Conservation (phyloP, 2,888 invertebrate genomes). For the Stenchaetothrips biformis region DNA sequence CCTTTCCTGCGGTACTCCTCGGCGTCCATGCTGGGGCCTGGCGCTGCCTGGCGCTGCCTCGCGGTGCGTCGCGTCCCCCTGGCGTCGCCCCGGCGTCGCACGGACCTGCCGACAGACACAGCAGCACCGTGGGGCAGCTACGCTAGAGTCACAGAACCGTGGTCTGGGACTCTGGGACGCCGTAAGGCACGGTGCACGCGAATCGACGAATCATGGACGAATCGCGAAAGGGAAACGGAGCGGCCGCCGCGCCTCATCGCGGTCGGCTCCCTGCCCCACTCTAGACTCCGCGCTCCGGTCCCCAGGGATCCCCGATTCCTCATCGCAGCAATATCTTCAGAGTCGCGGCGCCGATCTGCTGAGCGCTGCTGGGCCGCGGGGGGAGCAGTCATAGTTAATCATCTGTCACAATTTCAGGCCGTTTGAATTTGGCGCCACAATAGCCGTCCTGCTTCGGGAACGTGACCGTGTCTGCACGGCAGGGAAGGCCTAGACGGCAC, state of each 20-base stretch:
- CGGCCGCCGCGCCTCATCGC: not conserved
- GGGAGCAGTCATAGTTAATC: not conserved
- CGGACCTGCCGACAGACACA: no score
- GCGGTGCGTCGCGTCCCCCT: not conserved
- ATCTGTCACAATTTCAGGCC: not conserved
- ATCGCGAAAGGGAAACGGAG: no score
- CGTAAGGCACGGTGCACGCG: no score
- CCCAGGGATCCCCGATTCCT: not conserved
- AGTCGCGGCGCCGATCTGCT: not conserved
- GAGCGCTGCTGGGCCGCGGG: not conserved
- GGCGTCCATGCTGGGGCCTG: not conserved
- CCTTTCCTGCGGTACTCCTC: constrained; percentile 4
- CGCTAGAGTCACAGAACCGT: no score
- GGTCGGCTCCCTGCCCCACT: not conserved
- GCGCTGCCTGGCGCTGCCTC: no score
- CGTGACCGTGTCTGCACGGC: no score
- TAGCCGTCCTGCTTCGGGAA: no score
- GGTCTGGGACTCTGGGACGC: no score
- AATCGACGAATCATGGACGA: no score
- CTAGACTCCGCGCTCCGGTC: not conserved
- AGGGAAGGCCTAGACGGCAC: no score
- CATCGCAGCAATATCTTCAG: not conserved
- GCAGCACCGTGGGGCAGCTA: no score
- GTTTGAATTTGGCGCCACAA: not conserved
- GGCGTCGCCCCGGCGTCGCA: not conserved